Percentiles rank a stretch among this genome's conserved stretches.
Evolutionary conservation across 2,113 vertebrate genomes (phyloP).

Genomic region (Nothobranchius kuhntae): DNA sequence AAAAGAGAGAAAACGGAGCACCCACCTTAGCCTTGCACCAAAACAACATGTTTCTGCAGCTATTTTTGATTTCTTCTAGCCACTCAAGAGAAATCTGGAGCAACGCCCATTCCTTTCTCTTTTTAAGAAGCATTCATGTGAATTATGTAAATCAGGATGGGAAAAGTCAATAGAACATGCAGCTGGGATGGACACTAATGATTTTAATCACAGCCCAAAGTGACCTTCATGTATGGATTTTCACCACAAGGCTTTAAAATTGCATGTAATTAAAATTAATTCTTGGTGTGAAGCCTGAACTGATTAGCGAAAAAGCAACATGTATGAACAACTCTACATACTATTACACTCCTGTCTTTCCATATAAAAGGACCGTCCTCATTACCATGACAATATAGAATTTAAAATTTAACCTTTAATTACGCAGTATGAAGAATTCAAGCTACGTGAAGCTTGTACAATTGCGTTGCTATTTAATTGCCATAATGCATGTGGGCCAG

Average conservation of each 20-base stretch:
- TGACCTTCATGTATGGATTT: constrained; percentile 41
- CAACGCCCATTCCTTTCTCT: too few species aligned
- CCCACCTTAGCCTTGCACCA: constrained; percentile 11
- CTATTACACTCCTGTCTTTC: constrained; percentile 7
- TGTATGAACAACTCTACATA: neutral
- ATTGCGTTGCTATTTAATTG: constrained; percentile 24
- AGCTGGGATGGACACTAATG: constrained; percentile 21
- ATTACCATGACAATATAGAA: constrained; percentile 22
- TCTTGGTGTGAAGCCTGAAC: constrained; percentile 18
- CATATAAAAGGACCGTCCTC: constrained; percentile 11
- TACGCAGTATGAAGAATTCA: constrained; percentile 3
- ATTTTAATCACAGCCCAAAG: constrained; percentile 55
- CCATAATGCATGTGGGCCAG: neutral
- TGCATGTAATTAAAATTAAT: constrained; percentile 55
- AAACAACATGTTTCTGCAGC: too few species aligned
- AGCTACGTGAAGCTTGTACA: constrained; percentile 22
- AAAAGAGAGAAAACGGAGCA: constrained; percentile 10
- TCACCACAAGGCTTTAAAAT: constrained; percentile 45
- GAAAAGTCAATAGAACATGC: constrained; percentile 29
- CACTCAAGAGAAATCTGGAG: too few species aligned
- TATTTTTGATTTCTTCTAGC: too few species aligned
- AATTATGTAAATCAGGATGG: constrained; percentile 30
- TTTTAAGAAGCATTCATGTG: constrained; percentile 25
- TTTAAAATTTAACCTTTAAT: constrained; percentile 26
- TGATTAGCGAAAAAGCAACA: too few species aligned